These are phyloP conservation scores for Cylindroiulus punctatus DNA, from an alignment of 2,888 invertebrate genomes.

Conservation along the genomic window DNA sequence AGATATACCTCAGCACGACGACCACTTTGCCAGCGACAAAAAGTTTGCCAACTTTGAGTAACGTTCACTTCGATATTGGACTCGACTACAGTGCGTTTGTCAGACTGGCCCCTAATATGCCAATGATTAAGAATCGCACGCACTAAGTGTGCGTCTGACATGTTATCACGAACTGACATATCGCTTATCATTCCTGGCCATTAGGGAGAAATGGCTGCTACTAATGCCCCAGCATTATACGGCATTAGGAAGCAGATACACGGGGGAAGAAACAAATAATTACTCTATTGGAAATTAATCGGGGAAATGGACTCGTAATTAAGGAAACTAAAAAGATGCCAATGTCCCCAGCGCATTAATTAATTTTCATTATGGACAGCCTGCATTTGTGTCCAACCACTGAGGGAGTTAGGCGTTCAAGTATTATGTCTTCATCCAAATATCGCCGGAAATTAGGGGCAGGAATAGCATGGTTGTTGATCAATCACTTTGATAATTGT, in stretches of 20 bases:
- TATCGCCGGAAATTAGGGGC: too few species aligned
- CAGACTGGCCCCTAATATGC: neutral
- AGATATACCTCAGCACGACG: neutral
- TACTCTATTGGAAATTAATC: neutral
- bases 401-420: too few species aligned
- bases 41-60: neutral
- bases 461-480: too few species aligned
- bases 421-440: too few species aligned
- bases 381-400: too few species aligned
- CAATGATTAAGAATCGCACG: conserved; percentile 5
- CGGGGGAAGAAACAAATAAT: conserved; percentile 18
- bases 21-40: conserved; percentile 7
- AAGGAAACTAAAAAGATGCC: conserved; percentile 6
- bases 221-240: neutral
- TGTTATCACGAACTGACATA: conserved; percentile 11
- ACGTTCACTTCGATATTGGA: neutral
- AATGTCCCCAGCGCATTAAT: neutral
- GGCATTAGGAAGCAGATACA: conserved; percentile 9
- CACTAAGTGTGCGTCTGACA: neutral
- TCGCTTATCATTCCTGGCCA: neutral
- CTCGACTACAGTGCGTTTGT: neutral
- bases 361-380: too few species aligned
- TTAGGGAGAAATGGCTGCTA: neutral
- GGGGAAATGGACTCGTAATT: conserved; percentile 11
- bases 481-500: too few species aligned